Evolutionary conservation across 2,797 vertebrate species (phyloP), one percentile per base, ranked within the genome.

Genomic region (Picus viridis): DNA sequence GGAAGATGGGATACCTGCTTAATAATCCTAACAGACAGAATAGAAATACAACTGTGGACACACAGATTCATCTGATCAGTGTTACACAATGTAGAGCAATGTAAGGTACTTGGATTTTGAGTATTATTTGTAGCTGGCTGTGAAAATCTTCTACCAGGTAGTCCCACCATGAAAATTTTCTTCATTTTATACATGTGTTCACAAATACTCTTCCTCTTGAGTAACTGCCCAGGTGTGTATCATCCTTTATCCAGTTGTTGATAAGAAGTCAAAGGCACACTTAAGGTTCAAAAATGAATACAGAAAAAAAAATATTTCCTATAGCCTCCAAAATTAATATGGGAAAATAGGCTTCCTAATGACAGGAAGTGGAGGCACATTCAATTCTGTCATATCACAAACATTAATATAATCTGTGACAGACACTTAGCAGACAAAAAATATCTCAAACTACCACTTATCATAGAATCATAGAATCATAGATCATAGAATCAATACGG

Each of bases 161-260:
- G 16, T 24, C 10, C 1, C 3, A 51, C 2, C 1, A 4, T 34
- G 29, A 51, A 90, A 61, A 78, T 20, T 30, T 62, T 0, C 2
- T 30, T 41, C 19, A 4, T 82, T 64, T 43, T 23, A 10, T 75
- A 8, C 8, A 7, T 1, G 2, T 0, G 0, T 64, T 70, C 49
- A 61, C 26, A 54, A 64, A 47, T 5, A 17, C 4, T 73, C 16
- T 73, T 85, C 17, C 3, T 2, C 15, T 80, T 8, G 27, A 56
- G 30, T 51, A 12, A 62, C 8, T 13, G 16, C 5, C 4, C 26
- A 59, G 47, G 18, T 24, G 17, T 4, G 6, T 26, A 88, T 12
- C 3, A 41, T 23, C 32, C 3, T 65, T 87, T 87, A 73, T 30
- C 24, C 11, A n/a, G 16, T 76, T 14, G 26, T 72, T 59, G 39